Percentiles rank a stretch among this genome's conserved stretches.
Conservation (phyloP, 64 coral and sea anemone genomes). For the Acropora yongei region DNA sequence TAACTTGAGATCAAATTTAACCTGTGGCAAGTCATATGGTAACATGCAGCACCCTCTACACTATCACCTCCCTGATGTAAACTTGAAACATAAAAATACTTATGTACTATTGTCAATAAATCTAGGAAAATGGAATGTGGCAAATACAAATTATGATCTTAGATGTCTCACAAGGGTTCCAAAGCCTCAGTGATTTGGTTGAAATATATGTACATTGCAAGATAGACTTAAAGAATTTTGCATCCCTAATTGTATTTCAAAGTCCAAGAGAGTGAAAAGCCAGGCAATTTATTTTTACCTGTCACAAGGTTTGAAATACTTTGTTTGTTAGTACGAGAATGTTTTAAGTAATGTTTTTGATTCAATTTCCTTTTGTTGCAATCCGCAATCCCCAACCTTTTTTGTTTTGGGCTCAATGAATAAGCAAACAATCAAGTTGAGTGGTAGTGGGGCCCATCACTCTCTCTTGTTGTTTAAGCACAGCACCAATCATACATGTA, state of each 20-base stretch:
- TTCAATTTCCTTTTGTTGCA: slow-evolving; percentile 7
- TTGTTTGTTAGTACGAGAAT: neutral
- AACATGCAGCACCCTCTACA: slow-evolving; percentile 5
- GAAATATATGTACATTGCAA: neutral
- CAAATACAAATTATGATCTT: neutral
- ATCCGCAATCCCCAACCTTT: neutral
- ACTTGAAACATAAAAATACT: neutral
- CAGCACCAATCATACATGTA: slow-evolving; percentile 1
- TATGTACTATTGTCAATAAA: slow-evolving; percentile 8
- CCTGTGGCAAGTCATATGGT: neutral
- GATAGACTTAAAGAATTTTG: neutral
- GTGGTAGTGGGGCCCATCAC: neutral
- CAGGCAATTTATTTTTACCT: slow-evolving; percentile 6
- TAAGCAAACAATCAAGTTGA: neutral
- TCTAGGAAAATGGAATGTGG: neutral
- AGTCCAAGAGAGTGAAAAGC: slow-evolving; percentile 4
- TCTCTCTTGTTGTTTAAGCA: neutral
- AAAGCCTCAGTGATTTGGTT: neutral
- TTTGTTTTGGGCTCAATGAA: neutral
- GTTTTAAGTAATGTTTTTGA: slow-evolving; percentile 4
- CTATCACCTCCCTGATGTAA: neutral
- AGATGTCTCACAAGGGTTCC: slow-evolving; percentile 2
- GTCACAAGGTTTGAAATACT: slow-evolving; percentile 9
- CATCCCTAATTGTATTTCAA: neutral
- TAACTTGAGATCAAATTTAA: too few relatives aligned